Percentiles rank a stretch among this genome's conserved stretches.
Conservation (phyloP, 2,888 invertebrate species). For the Leucozona laternaria region DNA sequence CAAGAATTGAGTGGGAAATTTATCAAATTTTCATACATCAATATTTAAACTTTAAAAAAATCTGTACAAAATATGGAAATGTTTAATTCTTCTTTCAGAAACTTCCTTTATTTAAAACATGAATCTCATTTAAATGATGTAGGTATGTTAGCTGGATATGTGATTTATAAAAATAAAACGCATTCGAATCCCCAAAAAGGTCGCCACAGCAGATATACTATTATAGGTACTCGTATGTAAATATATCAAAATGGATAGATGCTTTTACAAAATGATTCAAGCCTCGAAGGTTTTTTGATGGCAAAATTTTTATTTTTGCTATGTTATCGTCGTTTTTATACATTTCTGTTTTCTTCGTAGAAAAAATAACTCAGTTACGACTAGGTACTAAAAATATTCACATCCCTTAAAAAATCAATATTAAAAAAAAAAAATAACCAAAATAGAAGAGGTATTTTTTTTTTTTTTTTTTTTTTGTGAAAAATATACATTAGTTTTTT, state of each 20-base stretch:
- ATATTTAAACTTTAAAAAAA: too few relatives aligned
- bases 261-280: neutral
- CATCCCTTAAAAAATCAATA: slow-evolving; percentile 35
- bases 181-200: slow-evolving; percentile 3
- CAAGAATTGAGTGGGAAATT: too few relatives aligned
- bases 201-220: neutral
- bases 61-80: too few relatives aligned
- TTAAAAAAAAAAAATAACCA: slow-evolving; percentile 46
- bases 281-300: slow-evolving; percentile 8
- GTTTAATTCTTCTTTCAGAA: neutral
- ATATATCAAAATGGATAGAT: neutral
- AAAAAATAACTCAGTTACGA: slow-evolving; percentile 19
- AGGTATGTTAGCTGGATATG: neutral
- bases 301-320: neutral
- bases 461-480: slow-evolving; percentile 34
- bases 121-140: neutral
- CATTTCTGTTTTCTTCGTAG: neutral
- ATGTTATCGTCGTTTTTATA: neutral
- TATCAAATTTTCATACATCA: too few relatives aligned
- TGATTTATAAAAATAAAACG: slow-evolving; percentile 18
- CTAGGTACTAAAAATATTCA: slow-evolving; percentile 27
- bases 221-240: too few relatives aligned
- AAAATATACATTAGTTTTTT: slow-evolving; percentile 32
- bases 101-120: neutral
- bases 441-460: slow-evolving; percentile 46